Evolutionary conservation across 2,113 vertebrate species (phyloP).

Genomic region (Opisthocomus hoazin): DNA sequence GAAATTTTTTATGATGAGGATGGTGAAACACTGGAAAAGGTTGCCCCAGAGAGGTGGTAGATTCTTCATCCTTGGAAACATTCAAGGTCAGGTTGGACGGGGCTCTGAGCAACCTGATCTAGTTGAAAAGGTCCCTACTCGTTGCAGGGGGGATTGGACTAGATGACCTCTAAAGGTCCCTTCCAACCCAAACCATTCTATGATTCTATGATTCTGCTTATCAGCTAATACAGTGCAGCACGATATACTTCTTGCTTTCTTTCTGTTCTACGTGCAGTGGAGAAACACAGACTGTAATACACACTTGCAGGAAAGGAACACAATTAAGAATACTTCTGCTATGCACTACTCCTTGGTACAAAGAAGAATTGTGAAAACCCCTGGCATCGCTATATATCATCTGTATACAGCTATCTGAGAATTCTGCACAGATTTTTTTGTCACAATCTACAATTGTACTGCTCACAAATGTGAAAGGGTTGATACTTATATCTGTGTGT

Average conservation of each 20-base stretch:
- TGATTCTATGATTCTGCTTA: too few species aligned
- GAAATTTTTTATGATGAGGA: too few species aligned
- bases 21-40: too few species aligned
- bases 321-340: not conserved
- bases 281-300: not conserved
- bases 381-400: not conserved
- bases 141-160: too few species aligned
- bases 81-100: too few species aligned
- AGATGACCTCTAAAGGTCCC: too few species aligned
- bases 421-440: not conserved
- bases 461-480: not conserved
- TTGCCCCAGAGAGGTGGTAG: too few species aligned
- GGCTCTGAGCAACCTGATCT: too few species aligned
- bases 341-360: not conserved
- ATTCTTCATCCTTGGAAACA: too few species aligned
- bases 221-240: not conserved
- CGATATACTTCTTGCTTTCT: not conserved
- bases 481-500: not conserved
- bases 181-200: too few species aligned
- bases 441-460: not conserved
- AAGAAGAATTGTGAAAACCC: not conserved
- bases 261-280: not conserved
- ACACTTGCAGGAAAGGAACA: not conserved
- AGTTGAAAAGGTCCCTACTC: too few species aligned
- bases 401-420: not conserved